phyloP scores from a whole-genome alignment of 2,113 vertebrate species.

The Dicrurus megarhynchus region DNA sequence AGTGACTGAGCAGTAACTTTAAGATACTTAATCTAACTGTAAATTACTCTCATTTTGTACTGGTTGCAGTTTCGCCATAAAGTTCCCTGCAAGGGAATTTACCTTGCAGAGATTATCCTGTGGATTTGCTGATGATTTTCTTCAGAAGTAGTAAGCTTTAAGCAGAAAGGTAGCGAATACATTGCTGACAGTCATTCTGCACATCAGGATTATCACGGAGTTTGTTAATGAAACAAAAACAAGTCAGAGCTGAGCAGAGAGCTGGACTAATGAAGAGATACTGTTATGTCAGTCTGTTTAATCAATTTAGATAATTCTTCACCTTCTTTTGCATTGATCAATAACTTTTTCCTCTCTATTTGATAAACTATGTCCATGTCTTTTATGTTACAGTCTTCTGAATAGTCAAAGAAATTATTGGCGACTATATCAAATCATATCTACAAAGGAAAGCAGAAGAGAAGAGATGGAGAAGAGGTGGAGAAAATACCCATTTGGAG shows the following conservation, averaged over 20 bases:
- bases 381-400: not conserved
- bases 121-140: not conserved
- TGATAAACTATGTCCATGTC: not conserved
- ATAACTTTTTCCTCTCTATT: not conserved
- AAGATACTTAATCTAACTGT: not conserved
- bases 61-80: not conserved
- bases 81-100: not conserved
- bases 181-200: not conserved
- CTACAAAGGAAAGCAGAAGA: not conserved
- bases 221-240: not conserved
- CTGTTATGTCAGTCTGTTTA: not conserved
- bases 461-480: not conserved
- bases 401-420: not conserved
- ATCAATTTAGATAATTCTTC: not conserved
- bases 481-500: not conserved
- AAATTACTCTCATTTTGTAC: not conserved
- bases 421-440: not conserved
- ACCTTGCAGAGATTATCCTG: not conserved
- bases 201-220: fast-evolving
- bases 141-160: not conserved
- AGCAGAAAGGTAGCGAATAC: not conserved
- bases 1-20: not conserved
- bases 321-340: not conserved
- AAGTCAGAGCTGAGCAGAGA: not conserved
- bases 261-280: not conserved